Evolutionary conservation across 1,140 invertebrate species (phyloP), one percentile per base, ranked within the genome.

Genomic region (Asobara japonica): DNA sequence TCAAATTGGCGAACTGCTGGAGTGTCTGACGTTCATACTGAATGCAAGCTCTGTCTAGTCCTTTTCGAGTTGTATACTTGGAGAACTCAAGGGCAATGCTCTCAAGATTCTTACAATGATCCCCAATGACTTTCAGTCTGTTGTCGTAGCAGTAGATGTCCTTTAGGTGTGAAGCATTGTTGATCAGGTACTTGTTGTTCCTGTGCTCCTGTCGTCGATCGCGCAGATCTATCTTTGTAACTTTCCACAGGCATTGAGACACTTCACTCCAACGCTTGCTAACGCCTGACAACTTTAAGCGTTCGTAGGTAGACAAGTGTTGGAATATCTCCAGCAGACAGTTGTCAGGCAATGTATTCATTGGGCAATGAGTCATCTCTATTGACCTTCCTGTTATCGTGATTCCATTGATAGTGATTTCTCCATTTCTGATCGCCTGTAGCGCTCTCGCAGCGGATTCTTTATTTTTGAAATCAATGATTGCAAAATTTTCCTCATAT

Each of bases 131-230:
- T 27, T 27, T 56, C 3, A 56, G 25, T 22, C 51, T 22, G 13
- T 56, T 10, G 22, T 56, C 51, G 51, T 25, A 56, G 51, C 51
- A 56, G 51, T 56, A 56, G 25, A 56, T 56, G 2, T 56, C 51
- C 22, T 27, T 56, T 22, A 56, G 51, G 51, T 56, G 51, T 22
- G 20, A 25, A 10, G 18, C 51, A 56, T 22, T 56, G 51, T 56
- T 56, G 20, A 56, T 56, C 4, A 56, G 6, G 51, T 56, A 56
- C 22, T 56, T 22, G 5, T 56, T 27, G 20, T 56, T 56, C 10
- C 25, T 25, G 11, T 56, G 2, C 51, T 18, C 51, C 5, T 1
- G 51, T 13, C 10, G 10, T 3, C 25, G 22, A 3, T 27, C 18
- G 10, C 51, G 51, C 7, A 56, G 51, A 56, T 56, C 51, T 25